Evolutionary conservation across 2,797 vertebrate genomes (phyloP).

Genomic region (Typhlichthys eigenmanni): DNA sequence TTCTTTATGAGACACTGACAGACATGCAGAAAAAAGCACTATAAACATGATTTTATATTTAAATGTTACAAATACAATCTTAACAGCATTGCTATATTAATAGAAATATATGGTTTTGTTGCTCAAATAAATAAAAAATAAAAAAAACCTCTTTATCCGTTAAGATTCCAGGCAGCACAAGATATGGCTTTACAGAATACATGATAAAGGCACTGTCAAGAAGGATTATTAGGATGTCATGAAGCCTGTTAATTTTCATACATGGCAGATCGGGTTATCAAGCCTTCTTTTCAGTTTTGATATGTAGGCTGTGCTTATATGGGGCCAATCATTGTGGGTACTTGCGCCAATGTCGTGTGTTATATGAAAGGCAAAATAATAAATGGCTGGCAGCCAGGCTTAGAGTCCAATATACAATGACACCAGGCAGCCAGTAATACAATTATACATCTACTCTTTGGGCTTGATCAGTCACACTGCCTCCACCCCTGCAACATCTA

Average conservation of each 20-base stretch:
- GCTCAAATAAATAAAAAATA: not conserved
- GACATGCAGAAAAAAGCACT: no score
- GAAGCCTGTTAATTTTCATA: slow-evolving; percentile 16
- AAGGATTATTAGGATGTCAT: slow-evolving; percentile 11
- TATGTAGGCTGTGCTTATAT: slow-evolving; percentile 33
- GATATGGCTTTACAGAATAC: not conserved
- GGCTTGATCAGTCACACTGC: slow-evolving; percentile 8
- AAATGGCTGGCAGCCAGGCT: slow-evolving; percentile 37
- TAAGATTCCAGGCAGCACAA: not conserved
- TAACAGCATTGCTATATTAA: no score
- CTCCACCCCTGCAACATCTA: slow-evolving; percentile 13
- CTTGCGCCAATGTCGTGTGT: not conserved
- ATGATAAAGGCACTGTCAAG: slow-evolving; percentile 4
- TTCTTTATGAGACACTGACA: no score
- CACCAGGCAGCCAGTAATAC: slow-evolving; percentile 6
- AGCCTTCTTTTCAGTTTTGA: slow-evolving; percentile 26
- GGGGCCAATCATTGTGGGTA: slow-evolving; percentile 16
- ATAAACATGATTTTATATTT: no score
- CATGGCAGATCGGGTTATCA: slow-evolving; percentile 22
- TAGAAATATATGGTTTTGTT: no score
- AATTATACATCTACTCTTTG: slow-evolving; percentile 14
- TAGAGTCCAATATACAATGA: slow-evolving; percentile 29
- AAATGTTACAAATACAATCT: no score
- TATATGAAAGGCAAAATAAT: slow-evolving; percentile 37
- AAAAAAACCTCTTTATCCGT: not conserved